Evolutionary conservation across 2,888 invertebrate species (phyloP), one percentile per base, ranked within the genome.

Genomic region (Plagodis pulveraria): DNA sequence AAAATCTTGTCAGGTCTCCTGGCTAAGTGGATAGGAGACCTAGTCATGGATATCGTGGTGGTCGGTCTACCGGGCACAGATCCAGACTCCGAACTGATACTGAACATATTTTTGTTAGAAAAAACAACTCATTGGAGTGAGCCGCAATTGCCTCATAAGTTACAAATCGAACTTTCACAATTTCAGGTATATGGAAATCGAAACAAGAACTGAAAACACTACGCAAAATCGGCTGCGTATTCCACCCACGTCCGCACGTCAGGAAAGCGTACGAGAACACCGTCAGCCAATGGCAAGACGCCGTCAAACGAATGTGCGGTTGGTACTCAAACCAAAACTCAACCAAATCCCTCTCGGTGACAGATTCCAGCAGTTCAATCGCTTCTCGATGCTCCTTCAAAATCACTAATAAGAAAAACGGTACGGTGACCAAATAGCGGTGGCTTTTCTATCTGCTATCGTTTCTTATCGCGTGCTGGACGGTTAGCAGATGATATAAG

Each of bases 181-280:
- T 77, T 81, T 11, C 82, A 96, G 96, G 96, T 71, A 89, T 97
- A 63, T 97, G 97, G 96, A 94, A 94, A 69, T 92, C 92, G 49
- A 94, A 94, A 72, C 94, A 95, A 5, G 96, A 97, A 66, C 78
- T 97, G 33, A 84, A 88, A 58, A 76, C 92, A 7, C 85, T 96
- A 49, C 93, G 95, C 32, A 87, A 93, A 74, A 80, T 95, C 9
- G 95, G 95, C 11, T 89, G 86, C 55, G 85, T 94, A 33, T 98
- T 97, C 70, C 76, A 78, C n/a, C 94, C 94, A 0, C 84, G 93
- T 0, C 62, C 80, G 0, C 78, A 89, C 11, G 70, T 86, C 0
- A 83, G 78, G 52, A 83, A 84, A 54, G 52, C 74, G 0, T 93
- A 93, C 75, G 83, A 84, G 36, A 63, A 70, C 1, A 77, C 80